Percentiles rank a stretch among this genome's conserved stretches.
Conservation (phyloP, 2,888 invertebrate species). For the Elgonia sp. region DNA sequence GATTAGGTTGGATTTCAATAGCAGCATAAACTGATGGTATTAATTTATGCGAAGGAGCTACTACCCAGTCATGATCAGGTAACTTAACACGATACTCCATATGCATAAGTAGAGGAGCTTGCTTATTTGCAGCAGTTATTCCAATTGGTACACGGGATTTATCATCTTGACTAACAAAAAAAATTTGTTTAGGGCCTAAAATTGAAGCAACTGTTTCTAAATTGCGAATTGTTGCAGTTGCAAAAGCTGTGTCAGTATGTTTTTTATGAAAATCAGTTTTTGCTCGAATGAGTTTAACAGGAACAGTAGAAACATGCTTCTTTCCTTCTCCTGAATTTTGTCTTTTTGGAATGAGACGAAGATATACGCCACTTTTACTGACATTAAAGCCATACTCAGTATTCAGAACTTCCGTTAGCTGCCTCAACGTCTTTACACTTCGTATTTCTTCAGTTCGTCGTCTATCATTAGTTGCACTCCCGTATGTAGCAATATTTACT, state of each 20-base stretch:
- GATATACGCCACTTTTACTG: constrained; percentile 76
- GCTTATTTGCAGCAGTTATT: neutral
- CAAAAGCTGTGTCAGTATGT: constrained; percentile 81
- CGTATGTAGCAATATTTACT: constrained; percentile 15
- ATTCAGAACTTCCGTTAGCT: constrained; percentile 64
- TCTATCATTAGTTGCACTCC: constrained; percentile 17
- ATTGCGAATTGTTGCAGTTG: constrained; percentile 78
- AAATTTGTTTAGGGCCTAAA: constrained; percentile 77
- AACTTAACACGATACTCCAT: neutral
- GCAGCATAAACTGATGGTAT: constrained; percentile 83
- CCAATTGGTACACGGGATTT: too few relatives aligned
- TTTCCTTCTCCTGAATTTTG: constrained; percentile 78
- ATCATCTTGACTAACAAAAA: neutral
- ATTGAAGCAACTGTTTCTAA: constrained; percentile 77
- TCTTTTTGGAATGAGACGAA: constrained; percentile 77
- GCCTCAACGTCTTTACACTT: constrained; percentile 74
- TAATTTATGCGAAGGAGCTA: constrained; percentile 82
- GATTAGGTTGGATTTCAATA: constrained; percentile 77
- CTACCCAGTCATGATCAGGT: constrained; percentile 83
- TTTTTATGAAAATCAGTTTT: constrained; percentile 73
- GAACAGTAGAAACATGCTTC: constrained; percentile 79
- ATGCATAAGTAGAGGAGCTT: neutral
- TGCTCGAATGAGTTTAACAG: constrained; percentile 76
- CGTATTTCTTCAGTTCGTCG: constrained; percentile 76
- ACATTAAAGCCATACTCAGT: constrained; percentile 72